Evolutionary conservation across 2,797 vertebrate species (phyloP).

Genomic region (Onychomys torridus): DNA sequence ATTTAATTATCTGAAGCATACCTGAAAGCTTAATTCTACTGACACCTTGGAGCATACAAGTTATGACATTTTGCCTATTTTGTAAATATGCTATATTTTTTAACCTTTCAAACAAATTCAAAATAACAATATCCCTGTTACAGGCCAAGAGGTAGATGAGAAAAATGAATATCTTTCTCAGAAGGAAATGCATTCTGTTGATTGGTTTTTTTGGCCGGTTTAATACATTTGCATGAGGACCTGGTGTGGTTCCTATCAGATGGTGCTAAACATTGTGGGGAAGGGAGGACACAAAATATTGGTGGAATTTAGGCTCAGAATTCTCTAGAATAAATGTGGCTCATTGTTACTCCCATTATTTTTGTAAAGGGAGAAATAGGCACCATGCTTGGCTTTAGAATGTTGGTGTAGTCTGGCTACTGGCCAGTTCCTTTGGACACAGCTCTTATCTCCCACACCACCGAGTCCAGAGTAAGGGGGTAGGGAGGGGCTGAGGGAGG

Average conservation of each 20-base stretch:
- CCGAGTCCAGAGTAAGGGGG: neutral
- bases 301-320: slow-evolving; percentile 26
- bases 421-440: neutral
- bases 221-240: neutral
- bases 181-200: neutral
- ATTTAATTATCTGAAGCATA: slow-evolving; percentile 11
- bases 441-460: neutral
- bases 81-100: neutral
- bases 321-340: neutral
- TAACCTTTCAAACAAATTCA: slow-evolving; percentile 22
- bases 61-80: slow-evolving; percentile 11
- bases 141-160: slow-evolving; percentile 9
- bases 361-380: neutral
- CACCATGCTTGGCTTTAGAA: neutral
- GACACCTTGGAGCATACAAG: neutral
- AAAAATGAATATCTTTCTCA: slow-evolving; percentile 37
- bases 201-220: neutral
- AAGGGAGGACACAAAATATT: neutral
- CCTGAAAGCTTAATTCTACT: neutral
- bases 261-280: neutral
- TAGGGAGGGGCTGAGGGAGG: neutral
- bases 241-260: neutral
- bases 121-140: neutral
- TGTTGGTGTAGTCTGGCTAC: neutral
- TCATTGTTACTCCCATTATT: neutral